Conservation (phyloP, 2,888 invertebrate genomes). For the Pterostichus niger region DNA sequence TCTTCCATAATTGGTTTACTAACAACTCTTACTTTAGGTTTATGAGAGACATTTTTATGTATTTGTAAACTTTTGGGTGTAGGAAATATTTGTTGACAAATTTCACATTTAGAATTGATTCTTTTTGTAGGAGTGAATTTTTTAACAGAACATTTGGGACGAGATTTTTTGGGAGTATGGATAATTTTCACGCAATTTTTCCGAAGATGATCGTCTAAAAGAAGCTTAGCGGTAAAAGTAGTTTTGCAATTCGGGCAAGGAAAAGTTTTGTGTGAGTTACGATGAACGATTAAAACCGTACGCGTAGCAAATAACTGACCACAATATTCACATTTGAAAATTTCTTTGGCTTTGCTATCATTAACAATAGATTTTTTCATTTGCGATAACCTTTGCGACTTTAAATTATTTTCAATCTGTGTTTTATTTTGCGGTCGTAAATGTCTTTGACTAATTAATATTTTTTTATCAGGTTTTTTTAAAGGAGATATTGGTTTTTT, state of each 20-base stretch:
- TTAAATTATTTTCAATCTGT: slow-evolving; percentile 69
- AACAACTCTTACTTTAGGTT: slow-evolving; percentile 2
- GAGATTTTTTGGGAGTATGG: slow-evolving; percentile 12
- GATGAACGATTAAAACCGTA: slow-evolving; percentile 70
- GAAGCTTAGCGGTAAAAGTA: slow-evolving; percentile 72
- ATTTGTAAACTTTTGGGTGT: slow-evolving; percentile 53
- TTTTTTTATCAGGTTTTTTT: slow-evolving; percentile 67
- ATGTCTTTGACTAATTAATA: slow-evolving; percentile 69
- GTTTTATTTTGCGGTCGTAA: slow-evolving; percentile 70
- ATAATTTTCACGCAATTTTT: slow-evolving; percentile 73
- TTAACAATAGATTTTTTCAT: slow-evolving; percentile 6
- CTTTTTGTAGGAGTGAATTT: slow-evolving; percentile 21
- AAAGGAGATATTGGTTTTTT: slow-evolving; percentile 6
- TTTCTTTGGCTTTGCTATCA: slow-evolving; percentile 63
- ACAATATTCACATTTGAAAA: slow-evolving; percentile 72
- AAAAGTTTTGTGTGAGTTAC: slow-evolving; percentile 72
- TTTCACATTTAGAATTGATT: slow-evolving; percentile 51
- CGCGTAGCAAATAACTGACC: slow-evolving; percentile 72
- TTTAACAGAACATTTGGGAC: not conserved
- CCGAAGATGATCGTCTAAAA: slow-evolving; percentile 73
- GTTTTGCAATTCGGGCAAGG: slow-evolving; percentile 72
- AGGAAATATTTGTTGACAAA: slow-evolving; percentile 42
- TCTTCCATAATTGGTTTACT: not conserved
- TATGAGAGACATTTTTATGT: slow-evolving; percentile 43
- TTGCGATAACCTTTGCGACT: slow-evolving; percentile 70